Evolutionary conservation across 2,797 vertebrate species (phyloP).

Genomic region (Xenops minutus): DNA sequence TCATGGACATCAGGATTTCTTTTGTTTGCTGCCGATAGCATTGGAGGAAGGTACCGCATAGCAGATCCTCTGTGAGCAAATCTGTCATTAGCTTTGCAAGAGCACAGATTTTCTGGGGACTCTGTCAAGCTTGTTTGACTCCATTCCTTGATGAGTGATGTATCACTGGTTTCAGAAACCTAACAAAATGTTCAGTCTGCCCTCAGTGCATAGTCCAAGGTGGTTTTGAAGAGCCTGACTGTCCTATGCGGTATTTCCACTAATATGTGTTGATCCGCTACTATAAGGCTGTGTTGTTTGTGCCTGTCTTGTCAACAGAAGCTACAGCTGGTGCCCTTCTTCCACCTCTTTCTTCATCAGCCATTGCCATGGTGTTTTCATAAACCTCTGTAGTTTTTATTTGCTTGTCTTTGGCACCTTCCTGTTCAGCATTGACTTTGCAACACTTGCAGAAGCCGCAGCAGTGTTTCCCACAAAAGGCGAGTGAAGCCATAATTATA

Average conservation of each 20-base stretch:
- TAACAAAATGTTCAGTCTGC: slow-evolving; percentile 4
- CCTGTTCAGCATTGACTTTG: slow-evolving; percentile 41
- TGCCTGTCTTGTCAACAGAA: slow-evolving; percentile 12
- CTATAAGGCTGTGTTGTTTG: slow-evolving; percentile 72
- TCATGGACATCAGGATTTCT: neutral
- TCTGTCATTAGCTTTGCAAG: slow-evolving; percentile 22
- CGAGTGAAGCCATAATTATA: slow-evolving; percentile 46
- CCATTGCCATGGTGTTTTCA: slow-evolving; percentile 60
- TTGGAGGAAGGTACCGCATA: neutral
- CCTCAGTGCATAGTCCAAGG: slow-evolving; percentile 32
- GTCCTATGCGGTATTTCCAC: neutral
- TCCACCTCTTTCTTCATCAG: slow-evolving; percentile 51
- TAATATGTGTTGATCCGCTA: neutral
- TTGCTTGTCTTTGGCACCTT: slow-evolving; percentile 49
- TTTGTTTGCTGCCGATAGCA: neutral
- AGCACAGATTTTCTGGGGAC: neutral
- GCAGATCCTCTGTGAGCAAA: slow-evolving; percentile 6
- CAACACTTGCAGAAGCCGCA: slow-evolving; percentile 89
- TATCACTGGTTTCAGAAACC: neutral
- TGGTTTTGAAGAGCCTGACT: slow-evolving; percentile 23
- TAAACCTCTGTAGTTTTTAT: slow-evolving; percentile 65
- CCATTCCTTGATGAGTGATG: neutral
- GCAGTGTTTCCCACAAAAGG: slow-evolving; percentile 78
- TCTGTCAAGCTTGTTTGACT: neutral
- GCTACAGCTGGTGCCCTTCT: neutral